Evolutionary conservation across 2,113 vertebrate genomes (phyloP).

Genomic region (Steatornis caripensis): DNA sequence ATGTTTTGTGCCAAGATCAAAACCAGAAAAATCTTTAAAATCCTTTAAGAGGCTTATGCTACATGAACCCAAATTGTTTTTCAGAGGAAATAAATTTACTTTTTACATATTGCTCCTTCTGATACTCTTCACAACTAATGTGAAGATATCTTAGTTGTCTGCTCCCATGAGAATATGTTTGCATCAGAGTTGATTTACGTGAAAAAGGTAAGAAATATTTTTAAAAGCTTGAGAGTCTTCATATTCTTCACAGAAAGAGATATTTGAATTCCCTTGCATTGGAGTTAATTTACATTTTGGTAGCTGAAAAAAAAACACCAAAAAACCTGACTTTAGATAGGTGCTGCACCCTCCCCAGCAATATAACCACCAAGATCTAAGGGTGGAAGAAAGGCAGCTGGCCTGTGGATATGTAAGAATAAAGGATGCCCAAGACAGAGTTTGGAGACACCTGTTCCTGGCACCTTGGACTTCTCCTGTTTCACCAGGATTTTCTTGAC

Average conservation of each 20-base stretch:
- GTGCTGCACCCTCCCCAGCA: not conserved
- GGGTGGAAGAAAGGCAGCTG: not conserved
- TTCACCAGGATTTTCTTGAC: not conserved
- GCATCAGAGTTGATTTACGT: not conserved
- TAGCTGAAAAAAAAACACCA: not conserved
- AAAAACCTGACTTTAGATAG: not conserved
- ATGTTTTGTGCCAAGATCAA: not conserved
- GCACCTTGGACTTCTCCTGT: not conserved
- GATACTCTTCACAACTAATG: not conserved
- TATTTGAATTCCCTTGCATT: not conserved
- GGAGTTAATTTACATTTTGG: not conserved
- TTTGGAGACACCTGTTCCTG: not conserved
- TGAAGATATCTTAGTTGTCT: not conserved
- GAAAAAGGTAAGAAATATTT: not conserved
- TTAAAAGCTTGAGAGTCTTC: not conserved
- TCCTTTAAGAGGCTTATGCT: not conserved
- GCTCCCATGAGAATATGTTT: not conserved
- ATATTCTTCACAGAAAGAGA: not conserved
- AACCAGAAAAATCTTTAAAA: not conserved
- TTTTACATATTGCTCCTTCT: not conserved
- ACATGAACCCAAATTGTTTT: not conserved
- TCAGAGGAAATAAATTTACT: slow-evolving; percentile 1
- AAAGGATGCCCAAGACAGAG: not conserved
- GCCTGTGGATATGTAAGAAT: not conserved
- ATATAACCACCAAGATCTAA: not conserved